Evolutionary conservation across 2,797 vertebrate genomes (phyloP).

Genomic region (Yasuhikotakia modesta): DNA sequence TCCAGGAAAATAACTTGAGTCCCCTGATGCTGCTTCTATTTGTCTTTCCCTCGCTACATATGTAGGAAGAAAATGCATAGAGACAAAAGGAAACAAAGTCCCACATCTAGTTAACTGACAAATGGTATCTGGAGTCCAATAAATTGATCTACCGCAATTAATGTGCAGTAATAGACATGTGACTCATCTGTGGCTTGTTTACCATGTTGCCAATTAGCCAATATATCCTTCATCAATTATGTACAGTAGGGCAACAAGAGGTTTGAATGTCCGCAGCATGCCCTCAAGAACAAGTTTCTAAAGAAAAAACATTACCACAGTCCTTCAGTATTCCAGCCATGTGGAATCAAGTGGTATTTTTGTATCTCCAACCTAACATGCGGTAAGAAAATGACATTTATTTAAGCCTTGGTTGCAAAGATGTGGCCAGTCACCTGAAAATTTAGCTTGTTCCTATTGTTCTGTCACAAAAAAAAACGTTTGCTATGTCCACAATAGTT

Average conservation of each 20-base stretch:
- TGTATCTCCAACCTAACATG: constrained; percentile 8
- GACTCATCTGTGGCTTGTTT: constrained; percentile 10
- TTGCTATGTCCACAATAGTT: not conserved
- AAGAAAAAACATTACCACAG: constrained; percentile 26
- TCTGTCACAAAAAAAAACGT: not conserved
- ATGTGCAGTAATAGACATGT: not conserved
- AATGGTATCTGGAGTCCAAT: not conserved
- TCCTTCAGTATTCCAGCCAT: not conserved
- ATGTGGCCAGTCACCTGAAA: constrained; percentile 5
- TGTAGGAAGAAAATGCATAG: constrained; percentile 26
- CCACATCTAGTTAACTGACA: constrained; percentile 2
- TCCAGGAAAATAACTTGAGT: constrained; percentile 32
- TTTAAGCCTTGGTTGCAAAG: constrained; percentile 17
- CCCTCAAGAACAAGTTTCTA: not conserved
- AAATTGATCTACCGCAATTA: not conserved
- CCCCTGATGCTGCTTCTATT: constrained; percentile 31
- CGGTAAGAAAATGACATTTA: not conserved
- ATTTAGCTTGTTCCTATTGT: not conserved
- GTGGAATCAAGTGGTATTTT: constrained; percentile 14
- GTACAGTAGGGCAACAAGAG: not conserved
- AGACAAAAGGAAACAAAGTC: constrained; percentile 10
- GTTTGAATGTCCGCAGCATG: not conserved
- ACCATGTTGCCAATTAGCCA: not conserved
- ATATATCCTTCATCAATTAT: not conserved
- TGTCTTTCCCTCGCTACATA: constrained; percentile 28